Base-by-base conservation (phyloP, 1,140 invertebrate species). In the Samia ricini region DNA sequence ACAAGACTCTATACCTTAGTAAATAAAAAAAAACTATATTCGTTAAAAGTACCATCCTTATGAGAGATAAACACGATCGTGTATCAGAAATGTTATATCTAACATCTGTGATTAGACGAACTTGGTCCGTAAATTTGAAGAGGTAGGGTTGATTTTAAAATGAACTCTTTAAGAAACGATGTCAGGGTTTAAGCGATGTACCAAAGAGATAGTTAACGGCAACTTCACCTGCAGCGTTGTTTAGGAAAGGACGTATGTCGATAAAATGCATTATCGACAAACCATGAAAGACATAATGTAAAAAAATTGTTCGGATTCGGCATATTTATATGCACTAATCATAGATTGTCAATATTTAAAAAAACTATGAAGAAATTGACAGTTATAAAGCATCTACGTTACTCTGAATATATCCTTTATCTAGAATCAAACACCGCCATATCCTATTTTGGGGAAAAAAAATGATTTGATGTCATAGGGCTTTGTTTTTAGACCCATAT, bases 201-300 rank as follows among this genome's bases (percentile, higher is more conserved):
- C 66, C 63, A 56, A 63, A 64, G 62, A 67, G 62, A 67, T 67
- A 71, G 69, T 71, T 71, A 71, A 64, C 54, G 64, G 62, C 33
- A 71, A 67, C 62, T 67, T 71, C 52, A 55, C 65, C 26, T 63
- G 51, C 42, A 57, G 51, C 36, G 18, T 52, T 58, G 29, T 57
- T 56, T 58, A 33, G 56, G 23, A 49, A 63, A 8, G 12, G 6
- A 18, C 51, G 20, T 57, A 19, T 49, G 12, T 49, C 21, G 23
- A 33, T 61, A 66, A 1, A 42, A 42, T 10, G 12, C n/a, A 12
- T 1, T 15, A 15, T 60, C 63, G 61, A 56, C 63, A 55, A 18
- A 49, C 5, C 2, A 36, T 10, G 12, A 42, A 15, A 15, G 33
- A 15, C n/a, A 15, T 42, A 42, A 29, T 8, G 26, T 29, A 51